A percentile compares a stretch with the other conserved stretches of the same genome.
Conservation (phyloP, 2,888 invertebrate species). For the Blera fallax region DNA sequence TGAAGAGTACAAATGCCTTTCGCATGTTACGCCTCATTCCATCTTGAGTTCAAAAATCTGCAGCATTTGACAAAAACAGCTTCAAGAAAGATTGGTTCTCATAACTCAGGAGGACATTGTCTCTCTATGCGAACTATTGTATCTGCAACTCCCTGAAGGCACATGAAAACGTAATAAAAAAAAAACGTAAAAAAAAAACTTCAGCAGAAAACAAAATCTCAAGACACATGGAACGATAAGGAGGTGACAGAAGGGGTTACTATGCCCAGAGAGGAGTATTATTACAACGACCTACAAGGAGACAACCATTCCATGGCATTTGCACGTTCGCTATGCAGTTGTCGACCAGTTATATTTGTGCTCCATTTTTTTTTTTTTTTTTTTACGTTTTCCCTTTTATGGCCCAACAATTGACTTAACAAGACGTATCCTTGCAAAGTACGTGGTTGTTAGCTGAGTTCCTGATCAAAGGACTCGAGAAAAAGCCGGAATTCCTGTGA, state of each 20-base stretch:
- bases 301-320: constrained; percentile 22
- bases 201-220: neutral
- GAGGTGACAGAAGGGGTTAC: neutral
- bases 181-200: neutral
- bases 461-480: constrained; percentile 56
- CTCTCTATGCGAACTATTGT: neutral
- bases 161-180: constrained; percentile 1
- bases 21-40: neutral
- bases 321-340: constrained; percentile 62
- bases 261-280: neutral
- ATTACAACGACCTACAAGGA: constrained; percentile 13
- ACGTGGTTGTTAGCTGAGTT: constrained; percentile 49
- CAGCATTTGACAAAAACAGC: neutral
- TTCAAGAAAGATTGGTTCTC: neutral
- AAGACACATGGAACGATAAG: constrained; percentile 12
- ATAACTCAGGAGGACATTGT: neutral
- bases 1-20: neutral
- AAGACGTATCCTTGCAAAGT: constrained; percentile 57
- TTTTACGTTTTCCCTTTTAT: constrained; percentile 28
- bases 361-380: constrained; percentile 7
- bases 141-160: neutral
- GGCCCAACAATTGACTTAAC: constrained; percentile 64
- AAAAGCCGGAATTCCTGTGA: constrained; percentile 47
- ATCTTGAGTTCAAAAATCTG: neutral
- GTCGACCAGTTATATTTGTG: constrained; percentile 42